These are phyloP conservation scores for Sitobion miscanthi DNA, from an alignment of 1,140 invertebrate species.

Conservation along the genomic window DNA sequence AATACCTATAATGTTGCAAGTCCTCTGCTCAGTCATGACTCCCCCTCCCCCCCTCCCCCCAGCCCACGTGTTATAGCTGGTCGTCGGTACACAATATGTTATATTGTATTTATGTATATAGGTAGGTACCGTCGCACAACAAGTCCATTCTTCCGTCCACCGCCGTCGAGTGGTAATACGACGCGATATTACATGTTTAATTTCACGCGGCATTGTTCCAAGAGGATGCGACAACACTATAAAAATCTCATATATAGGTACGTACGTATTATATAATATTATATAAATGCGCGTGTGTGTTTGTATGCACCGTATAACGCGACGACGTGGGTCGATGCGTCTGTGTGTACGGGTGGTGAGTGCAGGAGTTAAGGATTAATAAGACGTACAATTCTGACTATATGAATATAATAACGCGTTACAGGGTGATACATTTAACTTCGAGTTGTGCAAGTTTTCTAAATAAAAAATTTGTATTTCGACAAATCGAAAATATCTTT, in stretches of 20 bases:
- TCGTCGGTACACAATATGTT: too few relatives aligned
- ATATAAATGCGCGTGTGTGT: background rate
- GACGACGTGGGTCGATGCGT: background rate
- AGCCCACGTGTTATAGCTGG: background rate
- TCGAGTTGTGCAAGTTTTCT: too few relatives aligned
- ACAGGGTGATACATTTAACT: background rate
- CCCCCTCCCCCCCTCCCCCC: too few relatives aligned
- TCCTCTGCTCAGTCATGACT: background rate
- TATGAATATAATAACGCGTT: background rate
- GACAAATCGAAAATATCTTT: too few relatives aligned
- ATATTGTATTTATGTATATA: background rate
- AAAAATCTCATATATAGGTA: background rate
- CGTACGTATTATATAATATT: background rate
- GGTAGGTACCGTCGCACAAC: background rate
- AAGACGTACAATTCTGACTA: background rate
- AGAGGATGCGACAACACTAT: background rate
- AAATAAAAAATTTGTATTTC: too few relatives aligned
- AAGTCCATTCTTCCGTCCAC: background rate
- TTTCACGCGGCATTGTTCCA: conserved; percentile 14
- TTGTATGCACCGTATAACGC: background rate
- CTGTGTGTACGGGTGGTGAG: background rate
- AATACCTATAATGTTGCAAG: background rate
- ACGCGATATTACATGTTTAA: conserved; percentile 13
- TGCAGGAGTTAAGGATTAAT: background rate
- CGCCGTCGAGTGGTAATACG: background rate